A percentile compares a stretch with the other conserved stretches of the same genome.
Conservation (phyloP, 2,888 invertebrate genomes). For the Aplocera efformata region DNA sequence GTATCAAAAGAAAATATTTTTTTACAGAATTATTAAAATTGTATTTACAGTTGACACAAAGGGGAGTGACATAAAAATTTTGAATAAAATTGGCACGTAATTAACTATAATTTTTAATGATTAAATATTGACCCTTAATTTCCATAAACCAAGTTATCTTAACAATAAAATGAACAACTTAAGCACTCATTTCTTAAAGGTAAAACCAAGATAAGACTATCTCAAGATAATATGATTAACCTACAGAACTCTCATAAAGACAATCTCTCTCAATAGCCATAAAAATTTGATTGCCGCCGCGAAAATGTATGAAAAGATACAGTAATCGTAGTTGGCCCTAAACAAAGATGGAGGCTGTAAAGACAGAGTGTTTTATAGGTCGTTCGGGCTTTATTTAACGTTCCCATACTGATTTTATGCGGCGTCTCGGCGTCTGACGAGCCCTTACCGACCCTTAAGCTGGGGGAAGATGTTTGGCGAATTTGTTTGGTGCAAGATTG, state of each 20-base stretch:
- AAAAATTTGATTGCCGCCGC: slow-evolving; percentile 32
- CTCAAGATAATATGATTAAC: slow-evolving; percentile 25
- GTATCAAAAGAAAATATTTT: too few relatives aligned
- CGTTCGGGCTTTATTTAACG: slow-evolving; percentile 71
- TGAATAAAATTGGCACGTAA: too few relatives aligned
- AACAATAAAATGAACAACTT: too few relatives aligned
- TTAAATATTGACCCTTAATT: too few relatives aligned
- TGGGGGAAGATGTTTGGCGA: slow-evolving; percentile 12
- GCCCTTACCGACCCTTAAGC: slow-evolving; percentile 13
- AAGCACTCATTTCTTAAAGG: too few relatives aligned
- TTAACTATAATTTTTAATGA: too few relatives aligned
- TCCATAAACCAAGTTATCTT: too few relatives aligned
- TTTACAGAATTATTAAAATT: too few relatives aligned
- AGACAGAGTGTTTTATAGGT: slow-evolving; percentile 58
- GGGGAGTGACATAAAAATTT: too few relatives aligned
- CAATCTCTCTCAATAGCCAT: slow-evolving; percentile 25
- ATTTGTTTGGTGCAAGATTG: slow-evolving; percentile 18
- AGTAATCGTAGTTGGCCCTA: slow-evolving; percentile 54
- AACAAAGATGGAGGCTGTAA: slow-evolving; percentile 60
- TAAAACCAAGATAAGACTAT: neutral
- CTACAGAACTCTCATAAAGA: slow-evolving; percentile 23
- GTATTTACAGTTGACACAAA: too few relatives aligned
- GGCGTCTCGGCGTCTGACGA: slow-evolving; percentile 54
- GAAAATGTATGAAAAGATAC: slow-evolving; percentile 32
- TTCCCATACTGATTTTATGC: slow-evolving; percentile 70